Evolutionary conservation across 2,797 vertebrate species (phyloP), one percentile per base, ranked within the genome.

Genomic region (Esox lucius): DNA sequence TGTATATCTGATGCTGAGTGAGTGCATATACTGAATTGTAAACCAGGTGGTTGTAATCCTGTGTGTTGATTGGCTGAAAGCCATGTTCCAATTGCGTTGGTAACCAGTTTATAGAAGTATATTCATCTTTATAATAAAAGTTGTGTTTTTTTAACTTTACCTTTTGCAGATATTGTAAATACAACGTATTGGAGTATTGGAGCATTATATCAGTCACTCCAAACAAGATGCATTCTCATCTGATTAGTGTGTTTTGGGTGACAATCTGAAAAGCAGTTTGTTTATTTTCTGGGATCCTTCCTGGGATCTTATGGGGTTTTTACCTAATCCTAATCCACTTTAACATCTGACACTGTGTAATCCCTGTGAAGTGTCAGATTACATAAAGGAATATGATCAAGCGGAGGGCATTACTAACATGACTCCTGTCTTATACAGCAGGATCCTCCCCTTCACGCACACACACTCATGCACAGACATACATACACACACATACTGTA

Each of bases 361-460:
- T 53, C 46, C 19, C 69, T 31, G 48, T 70, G 24, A 53, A 70
- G 49, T 53, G 28, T 33, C 17, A 70, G 17, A 70, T 70, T 31
- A 56, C 48, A 70, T 70, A 70, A 26, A 70, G 31, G 49, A 51
- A 53, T 35, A 53, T 26, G 2, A 31, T 19, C 28, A 28, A 56
- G 64, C 56, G 24, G 11, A 66, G 64, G 64, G 31, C 64, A 35
- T 5, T 66, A 19, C 28, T 17, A 16, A 16, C 62, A 28, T 31
- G 28, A 33, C 62, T 65, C 16, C n/a, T 59, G 9, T 22, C 56
- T 7, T 7, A 66, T 61, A 9, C 28, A 31, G 12, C 22, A 62
- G 1, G 9, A 46, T 46, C 12, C 12, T 62, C 7, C 61, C 26
- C 17, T 4, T 17, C n/a, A 42, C 4, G 4, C 42, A 46, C 68